These are phyloP conservation scores for Dipus sagitta DNA, from an alignment of 2,797 vertebrate species.

Conservation along the genomic window DNA sequence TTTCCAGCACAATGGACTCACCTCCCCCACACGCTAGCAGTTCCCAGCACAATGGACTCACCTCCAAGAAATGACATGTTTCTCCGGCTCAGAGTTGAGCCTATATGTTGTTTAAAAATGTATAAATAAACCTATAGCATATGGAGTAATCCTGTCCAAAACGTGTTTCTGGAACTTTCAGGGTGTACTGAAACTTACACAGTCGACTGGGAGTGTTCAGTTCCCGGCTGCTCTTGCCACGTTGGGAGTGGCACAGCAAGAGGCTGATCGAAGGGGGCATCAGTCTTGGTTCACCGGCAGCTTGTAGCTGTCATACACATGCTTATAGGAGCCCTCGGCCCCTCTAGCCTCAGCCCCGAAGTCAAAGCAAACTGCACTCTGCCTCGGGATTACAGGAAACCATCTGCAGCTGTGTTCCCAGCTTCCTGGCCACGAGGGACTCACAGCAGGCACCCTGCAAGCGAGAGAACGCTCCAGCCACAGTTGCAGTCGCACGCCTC, in stretches of 20 bases:
- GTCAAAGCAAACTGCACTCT: not conserved
- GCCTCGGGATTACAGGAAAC: not conserved
- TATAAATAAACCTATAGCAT: not conserved
- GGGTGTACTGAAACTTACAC: not conserved
- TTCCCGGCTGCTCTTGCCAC: not conserved
- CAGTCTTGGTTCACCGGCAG: fast-evolving
- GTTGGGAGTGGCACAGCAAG: not conserved
- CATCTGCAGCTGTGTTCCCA: no score
- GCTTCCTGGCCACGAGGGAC: fast-evolving
- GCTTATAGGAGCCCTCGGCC: fast-evolving
- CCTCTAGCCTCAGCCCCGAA: not conserved
- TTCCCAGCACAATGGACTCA: not conserved
- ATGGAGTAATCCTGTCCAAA: not conserved
- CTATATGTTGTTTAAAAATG: not conserved
- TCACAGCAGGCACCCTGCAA: fast-evolving
- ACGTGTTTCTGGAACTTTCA: not conserved
- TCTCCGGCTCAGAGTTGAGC: not conserved
- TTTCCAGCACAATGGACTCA: not conserved
- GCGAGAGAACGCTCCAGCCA: fast-evolving
- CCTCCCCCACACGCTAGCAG: not conserved
- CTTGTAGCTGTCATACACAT: not conserved
- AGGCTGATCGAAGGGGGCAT: not conserved
- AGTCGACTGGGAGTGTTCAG: not conserved
- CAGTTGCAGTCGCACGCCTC: not conserved
- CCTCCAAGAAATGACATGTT: not conserved